phyloP scores from a whole-genome alignment of 2,113 vertebrate species.

The Lamprologus sp. region DNA sequence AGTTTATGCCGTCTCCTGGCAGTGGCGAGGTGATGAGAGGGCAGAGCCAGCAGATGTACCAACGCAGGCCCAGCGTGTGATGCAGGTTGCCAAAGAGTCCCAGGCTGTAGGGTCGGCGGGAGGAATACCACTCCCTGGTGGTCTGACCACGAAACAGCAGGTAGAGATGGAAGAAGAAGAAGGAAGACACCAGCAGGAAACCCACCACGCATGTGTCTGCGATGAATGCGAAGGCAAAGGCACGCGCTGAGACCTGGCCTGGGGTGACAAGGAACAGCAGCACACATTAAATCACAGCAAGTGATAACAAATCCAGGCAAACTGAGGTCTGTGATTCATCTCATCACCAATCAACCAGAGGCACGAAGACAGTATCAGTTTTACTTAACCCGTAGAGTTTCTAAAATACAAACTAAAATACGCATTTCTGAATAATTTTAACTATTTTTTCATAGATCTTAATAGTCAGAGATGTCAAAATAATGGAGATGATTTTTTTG shows the following conservation, averaged over 20 bases:
- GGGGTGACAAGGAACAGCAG: not conserved
- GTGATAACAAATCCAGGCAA: not conserved
- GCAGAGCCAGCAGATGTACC: conserved; percentile 82
- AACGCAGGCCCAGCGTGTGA: conserved; percentile 72
- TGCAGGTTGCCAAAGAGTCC: conserved; percentile 72
- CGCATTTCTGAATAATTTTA: not conserved
- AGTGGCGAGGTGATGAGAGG: conserved; percentile 79
- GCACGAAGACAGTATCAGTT: not conserved
- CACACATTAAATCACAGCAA: not conserved
- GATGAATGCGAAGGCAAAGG: conserved; percentile 82
- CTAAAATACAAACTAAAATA: not conserved
- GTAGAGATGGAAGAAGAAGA: conserved; percentile 81
- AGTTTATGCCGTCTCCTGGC: conserved; percentile 81
- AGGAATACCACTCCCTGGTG: conserved; percentile 83
- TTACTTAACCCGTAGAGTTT: not conserved
- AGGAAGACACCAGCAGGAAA: conserved; percentile 78
- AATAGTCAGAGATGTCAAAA: not conserved
- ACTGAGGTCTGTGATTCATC: not conserved
- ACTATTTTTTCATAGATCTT: not conserved
- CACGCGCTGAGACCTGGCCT: conserved; percentile 79
- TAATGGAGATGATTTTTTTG: not conserved
- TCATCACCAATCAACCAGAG: not conserved
- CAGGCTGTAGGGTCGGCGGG: conserved; percentile 70
- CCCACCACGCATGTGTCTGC: conserved; percentile 84
- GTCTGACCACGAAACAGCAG: conserved; percentile 83